These are phyloP conservation scores for Pedicia rivosa DNA, from an alignment of 2,888 invertebrate genomes.

Conservation along the genomic window DNA sequence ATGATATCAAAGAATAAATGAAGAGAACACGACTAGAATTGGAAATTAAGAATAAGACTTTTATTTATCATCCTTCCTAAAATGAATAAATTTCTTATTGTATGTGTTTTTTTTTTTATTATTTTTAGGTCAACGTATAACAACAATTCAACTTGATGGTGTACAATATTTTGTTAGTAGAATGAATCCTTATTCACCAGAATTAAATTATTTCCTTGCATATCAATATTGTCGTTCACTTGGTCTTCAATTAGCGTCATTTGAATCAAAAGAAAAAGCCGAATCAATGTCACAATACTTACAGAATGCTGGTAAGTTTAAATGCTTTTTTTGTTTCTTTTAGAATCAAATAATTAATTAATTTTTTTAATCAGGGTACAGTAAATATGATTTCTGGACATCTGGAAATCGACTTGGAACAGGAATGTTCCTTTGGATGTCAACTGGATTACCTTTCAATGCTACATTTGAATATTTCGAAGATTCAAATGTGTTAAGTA, in stretches of 20 bases:
- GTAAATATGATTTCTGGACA: conserved; percentile 76
- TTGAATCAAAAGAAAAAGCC: conserved; percentile 75
- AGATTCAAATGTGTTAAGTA: conserved; percentile 32
- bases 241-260: conserved; percentile 69
- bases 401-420: conserved; percentile 76
- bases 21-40: no score
- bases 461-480: conserved; percentile 75
- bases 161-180: conserved; percentile 74
- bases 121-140: conserved; percentile 60
- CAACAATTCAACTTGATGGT: conserved; percentile 71
- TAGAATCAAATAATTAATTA: not conserved
- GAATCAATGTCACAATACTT: conserved; percentile 71
- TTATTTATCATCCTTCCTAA: no score
- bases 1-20: no score
- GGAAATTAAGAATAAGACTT: no score
- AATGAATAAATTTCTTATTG: no score
- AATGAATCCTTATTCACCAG: conserved; percentile 77
- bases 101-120: not conserved
- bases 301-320: conserved; percentile 67
- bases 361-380: no score
- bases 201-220: conserved; percentile 71
- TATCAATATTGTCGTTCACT: conserved; percentile 79
- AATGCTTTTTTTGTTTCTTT: conserved; percentile 15
- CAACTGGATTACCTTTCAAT: conserved; percentile 73
- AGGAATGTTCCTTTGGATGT: conserved; percentile 82